These are phyloP conservation scores for Hyposoter dolosus DNA, from an alignment of 2,888 invertebrate genomes.

Conservation along the genomic window DNA sequence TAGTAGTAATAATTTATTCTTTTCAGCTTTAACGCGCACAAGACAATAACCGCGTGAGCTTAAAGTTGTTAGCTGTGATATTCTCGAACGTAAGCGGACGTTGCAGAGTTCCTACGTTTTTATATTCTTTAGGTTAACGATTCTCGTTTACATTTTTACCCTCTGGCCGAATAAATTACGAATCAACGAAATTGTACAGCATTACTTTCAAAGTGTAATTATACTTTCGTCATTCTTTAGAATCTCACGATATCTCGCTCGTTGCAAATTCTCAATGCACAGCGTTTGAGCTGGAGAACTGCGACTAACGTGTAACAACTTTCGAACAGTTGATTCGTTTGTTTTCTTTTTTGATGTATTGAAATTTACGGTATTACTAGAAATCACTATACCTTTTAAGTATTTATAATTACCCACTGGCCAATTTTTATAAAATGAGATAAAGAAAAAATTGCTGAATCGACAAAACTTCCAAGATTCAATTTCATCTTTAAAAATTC, in stretches of 20 bases:
- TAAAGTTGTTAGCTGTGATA: slow-evolving; percentile 83
- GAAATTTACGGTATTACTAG: slow-evolving; percentile 36
- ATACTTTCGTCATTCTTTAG: slow-evolving; percentile 48
- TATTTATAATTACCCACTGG: slow-evolving; percentile 42
- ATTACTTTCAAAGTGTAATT: slow-evolving; percentile 18
- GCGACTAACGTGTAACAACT: slow-evolving; percentile 47
- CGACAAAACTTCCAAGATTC: too few species aligned
- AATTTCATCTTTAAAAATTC: too few species aligned
- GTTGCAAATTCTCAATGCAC: slow-evolving; percentile 44
- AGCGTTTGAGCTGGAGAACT: slow-evolving; percentile 39
- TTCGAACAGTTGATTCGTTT: slow-evolving; percentile 22
- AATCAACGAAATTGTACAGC: slow-evolving; percentile 41
- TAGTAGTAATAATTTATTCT: slow-evolving; percentile 70
- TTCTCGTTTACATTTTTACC: slow-evolving; percentile 41
- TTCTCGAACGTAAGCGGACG: slow-evolving; percentile 80
- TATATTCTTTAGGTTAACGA: slow-evolving; percentile 65
- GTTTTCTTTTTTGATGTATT: slow-evolving; percentile 12
- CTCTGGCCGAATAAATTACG: neutral
- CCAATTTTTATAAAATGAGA: slow-evolving; percentile 25
- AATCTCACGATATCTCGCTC: slow-evolving; percentile 65
- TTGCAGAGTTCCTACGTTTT: slow-evolving; percentile 83
- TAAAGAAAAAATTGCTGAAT: neutral
- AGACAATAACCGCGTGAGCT: slow-evolving; percentile 75
- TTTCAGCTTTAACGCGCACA: slow-evolving; percentile 78
- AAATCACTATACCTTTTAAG: slow-evolving; percentile 22